Evolutionary conservation across 2,888 invertebrate species (phyloP), one percentile per base, ranked within the genome.

Genomic region (Smittia sp.): DNA sequence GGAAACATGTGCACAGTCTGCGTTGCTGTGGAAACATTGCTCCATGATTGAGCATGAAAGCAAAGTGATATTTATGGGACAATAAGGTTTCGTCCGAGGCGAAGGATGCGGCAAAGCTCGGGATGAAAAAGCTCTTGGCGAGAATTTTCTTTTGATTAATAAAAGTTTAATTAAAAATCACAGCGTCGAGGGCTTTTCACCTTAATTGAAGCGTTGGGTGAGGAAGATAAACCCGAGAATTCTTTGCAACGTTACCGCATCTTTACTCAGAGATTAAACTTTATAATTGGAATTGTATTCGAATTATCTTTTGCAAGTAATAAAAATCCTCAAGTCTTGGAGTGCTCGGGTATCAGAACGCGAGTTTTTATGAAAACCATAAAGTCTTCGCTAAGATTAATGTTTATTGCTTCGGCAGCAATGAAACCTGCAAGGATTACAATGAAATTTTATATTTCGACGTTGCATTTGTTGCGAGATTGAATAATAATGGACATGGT

Each of bases 101-200:
- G 46, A 13, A 46, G 46, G 13, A 15, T 46, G n/a, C 2, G 11
- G 11, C 13, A 15, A 46, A 46, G n/a, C 46, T n/a, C 39, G 15
- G 32, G 32, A 32, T 32, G 32, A 46, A 15, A 46, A 46, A 46
- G n/a, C 13, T 46, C 15, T 46, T 11, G 46, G n/a, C 9, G 11
- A 15, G n/a, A 46, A 46, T 11, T 46, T 46, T 13, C 62, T 62
- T 62, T 11, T 7, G 24, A 62, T 7, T 62, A 62, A 22, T 6
- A 62, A 24, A 62, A 62, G 18, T 62, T 62, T 20, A 62, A 24
- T 22, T 62, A 62, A 62, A 39, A 62, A 62, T 62, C 62, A 24
- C 58, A 54, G 62, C 62, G 11, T 6, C 46, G 46, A 11, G n/a
- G 46, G 9, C 32, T 46, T 46, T 11, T 13, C n/a, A 46, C 46